Conservation (phyloP, 2,797 vertebrate genomes). For the Echeneis naucrates region DNA sequence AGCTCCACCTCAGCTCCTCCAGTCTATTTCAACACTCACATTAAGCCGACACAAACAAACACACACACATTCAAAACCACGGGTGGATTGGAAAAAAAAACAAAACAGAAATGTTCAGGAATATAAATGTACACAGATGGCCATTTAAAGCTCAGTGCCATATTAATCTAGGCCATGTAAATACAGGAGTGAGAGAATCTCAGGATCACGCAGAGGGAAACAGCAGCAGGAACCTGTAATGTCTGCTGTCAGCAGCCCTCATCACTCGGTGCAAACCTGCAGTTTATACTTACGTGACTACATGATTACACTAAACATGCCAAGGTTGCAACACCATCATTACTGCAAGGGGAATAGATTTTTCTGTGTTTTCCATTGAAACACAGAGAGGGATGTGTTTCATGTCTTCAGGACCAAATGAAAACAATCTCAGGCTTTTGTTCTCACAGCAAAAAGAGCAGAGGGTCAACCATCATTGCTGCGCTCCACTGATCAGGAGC, state of each 20-base stretch:
- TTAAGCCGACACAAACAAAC: slow-evolving; percentile 21
- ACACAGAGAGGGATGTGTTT: not conserved
- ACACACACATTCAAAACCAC: slow-evolving; percentile 1
- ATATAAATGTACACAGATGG: slow-evolving; percentile 2
- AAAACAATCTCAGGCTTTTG: not conserved
- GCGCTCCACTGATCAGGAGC: too few relatives aligned
- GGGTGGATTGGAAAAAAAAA: slow-evolving; percentile 11
- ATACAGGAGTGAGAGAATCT: slow-evolving; percentile 27
- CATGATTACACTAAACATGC: slow-evolving; percentile 50
- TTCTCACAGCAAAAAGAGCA: not conserved
- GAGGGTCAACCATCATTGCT: too few relatives aligned
- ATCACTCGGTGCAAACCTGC: slow-evolving; percentile 9
- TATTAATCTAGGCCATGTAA: slow-evolving; percentile 34
- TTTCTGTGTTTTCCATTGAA: slow-evolving; percentile 8
- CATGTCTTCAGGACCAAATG: not conserved
- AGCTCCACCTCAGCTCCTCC: slow-evolving; percentile 34
- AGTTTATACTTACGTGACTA: slow-evolving; percentile 44
- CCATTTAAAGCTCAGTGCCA: slow-evolving; percentile 8
- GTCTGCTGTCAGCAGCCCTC: slow-evolving; percentile 38
- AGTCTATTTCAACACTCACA: slow-evolving; percentile 34
- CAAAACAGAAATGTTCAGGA: slow-evolving; percentile 10
- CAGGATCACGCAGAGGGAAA: slow-evolving; percentile 33
- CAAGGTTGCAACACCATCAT: slow-evolving; percentile 29
- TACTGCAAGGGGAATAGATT: not conserved
- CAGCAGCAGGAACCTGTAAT: slow-evolving; percentile 22